A percentile compares a stretch with the other conserved stretches of the same genome.
These are phyloP conservation scores for Silvanus unidentatus DNA, from an alignment of 2,888 invertebrate genomes.

Conservation along the genomic window DNA sequence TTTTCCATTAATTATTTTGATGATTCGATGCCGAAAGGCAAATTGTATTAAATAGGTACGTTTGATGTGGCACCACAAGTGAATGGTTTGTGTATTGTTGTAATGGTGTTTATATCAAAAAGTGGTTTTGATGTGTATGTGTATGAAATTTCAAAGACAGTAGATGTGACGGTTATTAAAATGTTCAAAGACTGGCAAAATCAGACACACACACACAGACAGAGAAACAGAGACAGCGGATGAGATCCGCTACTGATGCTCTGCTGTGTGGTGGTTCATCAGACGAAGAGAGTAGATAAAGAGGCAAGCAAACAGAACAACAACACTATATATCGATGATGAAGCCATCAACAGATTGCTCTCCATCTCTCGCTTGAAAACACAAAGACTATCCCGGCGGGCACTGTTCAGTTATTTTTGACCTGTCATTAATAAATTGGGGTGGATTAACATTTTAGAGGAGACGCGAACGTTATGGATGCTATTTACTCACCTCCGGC, in stretches of 20 bases:
- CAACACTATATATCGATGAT: slow-evolving; percentile 44
- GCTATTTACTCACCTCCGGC: slow-evolving; percentile 26
- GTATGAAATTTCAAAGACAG: slow-evolving; percentile 29
- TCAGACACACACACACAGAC: slow-evolving; percentile 9
- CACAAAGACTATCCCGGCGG: slow-evolving; percentile 42
- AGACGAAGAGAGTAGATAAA: not conserved
- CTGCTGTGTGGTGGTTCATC: not conserved
- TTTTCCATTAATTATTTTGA: too few relatives aligned
- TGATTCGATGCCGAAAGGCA: too few relatives aligned
- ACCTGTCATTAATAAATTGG: slow-evolving; percentile 46
- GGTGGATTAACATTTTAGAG: slow-evolving; percentile 39
- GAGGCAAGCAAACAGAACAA: slow-evolving; percentile 10
- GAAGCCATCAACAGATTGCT: slow-evolving; percentile 16
- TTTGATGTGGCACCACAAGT: too few relatives aligned
- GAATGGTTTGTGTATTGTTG: too few relatives aligned
- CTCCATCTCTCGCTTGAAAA: not conserved
- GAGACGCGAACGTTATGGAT: slow-evolving; percentile 33
- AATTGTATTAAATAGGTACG: too few relatives aligned
- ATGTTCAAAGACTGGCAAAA: slow-evolving; percentile 38
- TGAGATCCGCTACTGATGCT: too few relatives aligned
- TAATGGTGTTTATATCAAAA: too few relatives aligned
- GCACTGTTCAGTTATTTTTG: slow-evolving; percentile 42
- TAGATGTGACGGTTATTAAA: slow-evolving; percentile 36
- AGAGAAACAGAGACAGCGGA: too few relatives aligned
- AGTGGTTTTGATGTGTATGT: too few relatives aligned